Evolutionary conservation across 2,797 vertebrate species (phyloP), one percentile per base, ranked within the genome.

Genomic region (Pteropus rufus): DNA sequence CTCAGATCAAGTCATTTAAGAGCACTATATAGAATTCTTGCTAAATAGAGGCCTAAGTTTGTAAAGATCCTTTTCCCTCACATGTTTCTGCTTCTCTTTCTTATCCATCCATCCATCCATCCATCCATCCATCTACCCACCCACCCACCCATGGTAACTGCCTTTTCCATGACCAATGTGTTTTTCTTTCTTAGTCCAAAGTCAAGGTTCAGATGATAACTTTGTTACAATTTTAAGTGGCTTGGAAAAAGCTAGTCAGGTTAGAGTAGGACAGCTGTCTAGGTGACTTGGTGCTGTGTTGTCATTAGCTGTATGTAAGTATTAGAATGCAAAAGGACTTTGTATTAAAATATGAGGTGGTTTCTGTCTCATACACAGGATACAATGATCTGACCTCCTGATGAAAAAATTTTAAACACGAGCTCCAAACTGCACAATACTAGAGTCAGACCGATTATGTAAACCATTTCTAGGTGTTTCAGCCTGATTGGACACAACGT

Each of bases 341-440:
- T 70, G 16, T 4, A 1, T 62, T 64, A 70, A 49, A 89, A 54
- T 41, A 44, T 39, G 36, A 56, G 36, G 23, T 8, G 10, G 19
- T 77, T 82, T 95, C 46, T 56, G 7, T 58, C n/a, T 77, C 52
- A 73, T n/a, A 65, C 12, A 64, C 12, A 69, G 76, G 36, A 58
- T 56, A 56, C 5, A n/a, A 16, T 31, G 36, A 69, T 39, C 34
- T 88, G 49, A 83, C 41, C 52, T 67, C 65, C 70, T 36, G 24
- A 67, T 82, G 18, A 72, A 69, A n/a, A 90, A 90, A 26, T 92
- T 94, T 95, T 39, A 92, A 91, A 89, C 10, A 46, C 8, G 46
- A 75, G 24, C 52, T 94, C 91, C 52, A 89, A 79, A n/a, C 89
- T 91, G 29, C 41, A 23, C 64, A 70, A 76, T 46, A 69, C 8